Evolutionary conservation across 2,797 vertebrate genomes (phyloP).

Genomic region (Menidia menidia): DNA sequence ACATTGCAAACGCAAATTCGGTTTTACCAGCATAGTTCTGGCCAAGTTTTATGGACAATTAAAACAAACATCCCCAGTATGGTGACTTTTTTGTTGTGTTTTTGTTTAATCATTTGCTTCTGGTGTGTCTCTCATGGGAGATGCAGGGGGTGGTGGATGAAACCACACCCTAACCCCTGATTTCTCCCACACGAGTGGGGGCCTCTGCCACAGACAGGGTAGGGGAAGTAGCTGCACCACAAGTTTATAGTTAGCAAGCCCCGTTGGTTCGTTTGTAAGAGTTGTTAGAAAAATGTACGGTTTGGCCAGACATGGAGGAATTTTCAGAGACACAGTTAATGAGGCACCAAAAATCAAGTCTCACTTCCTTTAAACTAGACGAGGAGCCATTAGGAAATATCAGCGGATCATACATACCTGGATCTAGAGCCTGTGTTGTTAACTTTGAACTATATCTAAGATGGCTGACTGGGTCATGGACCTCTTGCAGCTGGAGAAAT

Average conservation of each 20-base stretch:
- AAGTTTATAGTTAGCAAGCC: constrained; percentile 62
- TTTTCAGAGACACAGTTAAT: constrained; percentile 10
- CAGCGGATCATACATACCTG: not conserved
- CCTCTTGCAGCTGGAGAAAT: not conserved
- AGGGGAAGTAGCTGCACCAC: constrained; percentile 43
- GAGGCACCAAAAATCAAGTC: not conserved
- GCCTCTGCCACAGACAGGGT: constrained; percentile 40
- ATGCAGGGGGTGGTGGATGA: constrained; percentile 45
- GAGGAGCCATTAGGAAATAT: too few species aligned
- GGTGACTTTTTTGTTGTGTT: constrained; percentile 35
- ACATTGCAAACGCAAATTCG: constrained; percentile 66
- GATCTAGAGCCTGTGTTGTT: not conserved
- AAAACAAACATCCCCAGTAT: constrained; percentile 52
- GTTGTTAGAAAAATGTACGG: constrained; percentile 48
- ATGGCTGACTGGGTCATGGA: not conserved
- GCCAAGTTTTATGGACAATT: constrained; percentile 62
- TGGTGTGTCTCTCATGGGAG: constrained; percentile 44
- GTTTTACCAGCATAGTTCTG: constrained; percentile 64
- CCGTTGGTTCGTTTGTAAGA: constrained; percentile 53
- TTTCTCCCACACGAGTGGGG: constrained; percentile 49
- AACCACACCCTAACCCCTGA: constrained; percentile 58
- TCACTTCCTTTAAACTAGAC: too few species aligned
- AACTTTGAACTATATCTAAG: not conserved
- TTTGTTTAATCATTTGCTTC: constrained; percentile 64
- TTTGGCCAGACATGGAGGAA: constrained; percentile 46